Percentiles rank a stretch among this genome's conserved stretches.
These are phyloP conservation scores for Heliocidaris tuberculata DNA, from an alignment of 35 echinoderm and acorn worm species.

Conservation along the genomic window DNA sequence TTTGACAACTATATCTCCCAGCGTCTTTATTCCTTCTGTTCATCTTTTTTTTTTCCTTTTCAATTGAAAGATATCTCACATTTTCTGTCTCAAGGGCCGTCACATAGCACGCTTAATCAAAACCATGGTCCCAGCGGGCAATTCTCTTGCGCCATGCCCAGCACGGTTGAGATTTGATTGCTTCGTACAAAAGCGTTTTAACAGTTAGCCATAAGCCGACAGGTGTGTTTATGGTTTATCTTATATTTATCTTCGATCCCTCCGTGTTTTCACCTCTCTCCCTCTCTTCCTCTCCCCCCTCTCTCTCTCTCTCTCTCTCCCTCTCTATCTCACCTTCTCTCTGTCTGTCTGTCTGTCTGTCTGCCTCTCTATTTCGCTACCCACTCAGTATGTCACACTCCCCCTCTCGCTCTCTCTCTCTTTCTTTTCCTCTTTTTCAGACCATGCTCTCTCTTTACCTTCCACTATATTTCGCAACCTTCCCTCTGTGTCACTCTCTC, in stretches of 20 bases:
- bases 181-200: background rate
- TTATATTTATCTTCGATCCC: no score
- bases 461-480: no score
- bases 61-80: background rate
- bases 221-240: background rate
- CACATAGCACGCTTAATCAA: constrained; percentile 6
- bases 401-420: no score
- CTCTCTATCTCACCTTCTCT: background rate
- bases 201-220: background rate
- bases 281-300: background rate
- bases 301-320: background rate
- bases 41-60: background rate
- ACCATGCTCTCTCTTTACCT: no score
- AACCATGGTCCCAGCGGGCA: background rate
- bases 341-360: no score
- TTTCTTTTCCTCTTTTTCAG: no score
- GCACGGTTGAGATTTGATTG: background rate
- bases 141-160: background rate
- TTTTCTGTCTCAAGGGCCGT: background rate
- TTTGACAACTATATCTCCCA: background rate
- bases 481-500: no score
- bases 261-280: background rate
- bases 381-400: no score
- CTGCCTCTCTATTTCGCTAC: no score
- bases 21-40: background rate